Base-by-base conservation (phyloP, 2,113 vertebrate species). In the Danionella cerebrum region DNA sequence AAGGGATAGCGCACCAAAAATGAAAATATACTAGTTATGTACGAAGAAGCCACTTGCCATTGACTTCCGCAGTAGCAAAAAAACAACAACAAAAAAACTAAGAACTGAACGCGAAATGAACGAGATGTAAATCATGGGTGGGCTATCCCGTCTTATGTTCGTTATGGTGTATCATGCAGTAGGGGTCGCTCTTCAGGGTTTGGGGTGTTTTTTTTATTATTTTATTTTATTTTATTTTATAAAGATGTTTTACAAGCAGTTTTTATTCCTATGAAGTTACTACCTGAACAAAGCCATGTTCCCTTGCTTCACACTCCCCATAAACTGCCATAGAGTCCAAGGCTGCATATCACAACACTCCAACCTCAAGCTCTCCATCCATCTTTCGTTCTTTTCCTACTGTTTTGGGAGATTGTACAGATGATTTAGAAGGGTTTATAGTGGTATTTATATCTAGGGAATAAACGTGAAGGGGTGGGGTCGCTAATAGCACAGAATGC, bases 401-500 rank as follows among this genome's bases (percentile, higher is more conserved):
- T 55, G 55, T 50, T 38, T 64, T n/a, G n/a, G n/a, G n/a, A n/a
- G n/a, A n/a, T 41, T 70, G 66, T 65, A 67, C 25, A 73, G 70
- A 70, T 36, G 51, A 54, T n/a, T n/a, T n/a, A n/a, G n/a, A 70
- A 67, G 18, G 24, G 24, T 51, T 39, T 67, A 62, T 63, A 53
- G 18, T 67, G 19, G 16, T 55, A 33, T 67, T n/a, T 51, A 54
- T 35, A 63, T 75, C 59, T 41, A 47, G 42, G 19, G 47, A 57
- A 42, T 53, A 53, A 59, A 29, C 21, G 24, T 35, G 45, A 63
- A 55, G 25, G 54, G 36, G 31, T 64, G 62, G 62, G 22, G 6
- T 31, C 45, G 35, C 68, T 75, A 53, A 67, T 75, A 75, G 69
- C 73, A 75, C 73, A 75, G 63, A 58, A 70, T 47, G 66, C 64